These are phyloP conservation scores for Sciurus niger DNA, from an alignment of 2,113 vertebrate genomes.

Conservation along the genomic window DNA sequence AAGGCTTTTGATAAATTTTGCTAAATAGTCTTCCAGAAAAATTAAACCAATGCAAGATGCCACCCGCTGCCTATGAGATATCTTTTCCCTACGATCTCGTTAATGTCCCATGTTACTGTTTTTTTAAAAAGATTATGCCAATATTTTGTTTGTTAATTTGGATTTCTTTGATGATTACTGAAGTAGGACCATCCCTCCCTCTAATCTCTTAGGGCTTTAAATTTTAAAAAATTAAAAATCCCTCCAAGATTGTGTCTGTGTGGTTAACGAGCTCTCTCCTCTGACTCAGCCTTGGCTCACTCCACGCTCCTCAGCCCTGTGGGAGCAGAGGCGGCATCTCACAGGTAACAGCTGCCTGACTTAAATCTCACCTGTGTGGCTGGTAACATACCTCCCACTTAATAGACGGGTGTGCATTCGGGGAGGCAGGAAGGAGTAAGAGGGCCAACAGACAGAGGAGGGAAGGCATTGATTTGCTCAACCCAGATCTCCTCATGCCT, in stretches of 20 bases:
- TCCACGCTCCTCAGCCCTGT: background rate
- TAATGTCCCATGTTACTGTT: background rate
- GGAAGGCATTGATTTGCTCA: background rate
- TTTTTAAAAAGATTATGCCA: background rate
- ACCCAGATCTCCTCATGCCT: background rate
- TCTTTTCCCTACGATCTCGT: background rate
- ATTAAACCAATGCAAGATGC: background rate
- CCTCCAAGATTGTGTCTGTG: background rate
- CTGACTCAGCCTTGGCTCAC: background rate
- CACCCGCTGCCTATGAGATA: background rate
- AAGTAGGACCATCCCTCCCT: background rate
- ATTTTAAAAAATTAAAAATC: background rate
- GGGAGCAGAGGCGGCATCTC: background rate
- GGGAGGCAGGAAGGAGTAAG: background rate
- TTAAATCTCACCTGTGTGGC: conserved; percentile 56
- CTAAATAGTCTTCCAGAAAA: conserved; percentile 56
- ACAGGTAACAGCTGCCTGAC: conserved; percentile 56
- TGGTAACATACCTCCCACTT: conserved; percentile 60
- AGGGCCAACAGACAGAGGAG: conserved; percentile 14
- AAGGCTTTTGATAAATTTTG: conserved; percentile 65
- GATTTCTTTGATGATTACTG: conserved; percentile 19
- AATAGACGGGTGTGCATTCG: conserved; percentile 21
- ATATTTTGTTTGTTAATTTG: conserved; percentile 49
- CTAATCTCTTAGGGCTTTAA: background rate
- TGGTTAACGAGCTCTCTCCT: background rate